A percentile compares a stretch with the other conserved stretches of the same genome.
Evolutionary conservation across 1,140 invertebrate species (phyloP).

Genomic region (Aleiodes sp.): DNA sequence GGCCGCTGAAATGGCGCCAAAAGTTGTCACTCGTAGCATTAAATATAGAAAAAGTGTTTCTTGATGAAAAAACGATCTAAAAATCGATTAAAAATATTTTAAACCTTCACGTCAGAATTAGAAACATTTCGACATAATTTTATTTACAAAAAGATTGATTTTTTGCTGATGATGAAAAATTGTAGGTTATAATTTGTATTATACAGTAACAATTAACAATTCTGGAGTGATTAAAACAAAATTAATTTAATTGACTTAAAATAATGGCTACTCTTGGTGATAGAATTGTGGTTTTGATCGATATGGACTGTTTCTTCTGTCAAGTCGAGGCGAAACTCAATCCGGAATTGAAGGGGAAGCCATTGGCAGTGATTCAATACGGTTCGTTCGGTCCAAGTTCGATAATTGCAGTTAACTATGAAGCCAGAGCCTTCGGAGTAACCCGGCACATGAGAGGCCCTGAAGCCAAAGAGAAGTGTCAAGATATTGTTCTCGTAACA

Average conservation of each 20-base stretch:
- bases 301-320: slow-evolving; percentile 99
- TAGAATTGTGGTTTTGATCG: slow-evolving; percentile 86
- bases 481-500: slow-evolving; percentile 82
- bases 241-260: neutral
- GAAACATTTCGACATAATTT: too few species aligned
- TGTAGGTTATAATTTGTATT: too few species aligned
- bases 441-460: slow-evolving; percentile 89
- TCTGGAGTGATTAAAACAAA: too few species aligned
- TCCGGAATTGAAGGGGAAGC: slow-evolving; percentile 83
- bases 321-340: slow-evolving; percentile 93
- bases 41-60: too few species aligned
- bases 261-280: slow-evolving; percentile 55
- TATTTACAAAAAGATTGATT: too few species aligned
- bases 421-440: slow-evolving; percentile 89
- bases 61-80: too few species aligned
- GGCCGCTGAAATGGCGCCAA: too few species aligned
- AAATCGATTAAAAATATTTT: too few species aligned
- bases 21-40: too few species aligned
- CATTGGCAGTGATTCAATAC: slow-evolving; percentile 95
- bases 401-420: slow-evolving; percentile 97
- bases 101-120: too few species aligned
- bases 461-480: slow-evolving; percentile 89
- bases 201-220: too few species aligned
- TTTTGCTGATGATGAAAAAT: too few species aligned
- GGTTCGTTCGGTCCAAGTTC: slow-evolving; percentile 89